Evolutionary conservation across 2,797 vertebrate species (phyloP), one percentile per base, ranked within the genome.

Genomic region (Todus mexicanus): DNA sequence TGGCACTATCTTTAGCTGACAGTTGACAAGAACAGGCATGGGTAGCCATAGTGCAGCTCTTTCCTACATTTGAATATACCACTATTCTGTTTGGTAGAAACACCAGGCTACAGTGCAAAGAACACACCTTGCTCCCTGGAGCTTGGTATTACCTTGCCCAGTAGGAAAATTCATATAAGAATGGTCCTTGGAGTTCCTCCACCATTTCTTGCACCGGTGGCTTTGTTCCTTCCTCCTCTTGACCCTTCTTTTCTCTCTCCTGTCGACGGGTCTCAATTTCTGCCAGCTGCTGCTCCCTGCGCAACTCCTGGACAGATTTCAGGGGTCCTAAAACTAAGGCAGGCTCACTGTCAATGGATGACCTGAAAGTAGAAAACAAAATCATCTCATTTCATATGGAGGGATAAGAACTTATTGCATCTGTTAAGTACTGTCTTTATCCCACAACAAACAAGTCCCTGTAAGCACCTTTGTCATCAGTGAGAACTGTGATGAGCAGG

Each of bases 321-420:
- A 99, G 97, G 5, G 99, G 99, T 7, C 99, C 99, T 12, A 99
- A 97, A 74, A 99, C 99, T 72, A 99, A 97, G 27, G 99, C 99
- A 4, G 99, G 99, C 92, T 99, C 99, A 15, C 99, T 99, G 97
- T 99, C 99, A 11, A 99, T 99, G 60, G 99, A 99, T 3, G 99
- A 99, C 92, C 99, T 99, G 96, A 85, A 56, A 84, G 18, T 14
- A 56, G 31, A 53, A 48, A 60, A 37, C 8, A 76, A 59, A 75
- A 73, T 69, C 18, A 84, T 19, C 27, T 61, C 61, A 23, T 74
- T 68, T 56, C 57, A 38, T 2, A 61, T 0, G 0, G 12, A 87
- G 11, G 25, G 14, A 3, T 14, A 70, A 79, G 12, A 92, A 23
- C 37, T 65, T 38, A 5, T 43, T 84, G 4, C 6, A 35, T 6